Conservation (phyloP, 53 echinoderm and acorn worm genomes). For the Apostichopus leukothele region DNA sequence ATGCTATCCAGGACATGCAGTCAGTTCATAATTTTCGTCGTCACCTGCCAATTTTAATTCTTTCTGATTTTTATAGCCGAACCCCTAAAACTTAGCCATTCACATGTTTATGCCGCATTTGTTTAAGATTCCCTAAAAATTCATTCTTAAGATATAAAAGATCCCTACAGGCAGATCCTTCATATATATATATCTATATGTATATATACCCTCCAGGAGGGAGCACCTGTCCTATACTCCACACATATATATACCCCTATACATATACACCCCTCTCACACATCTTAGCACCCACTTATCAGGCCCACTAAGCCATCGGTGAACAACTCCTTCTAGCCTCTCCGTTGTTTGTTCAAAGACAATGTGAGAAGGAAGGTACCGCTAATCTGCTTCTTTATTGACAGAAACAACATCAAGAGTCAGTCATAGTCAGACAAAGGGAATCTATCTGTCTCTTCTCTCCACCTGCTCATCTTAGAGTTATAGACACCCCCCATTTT, state of each 20-base stretch:
- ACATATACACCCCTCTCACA: background rate
- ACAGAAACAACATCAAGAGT: slow-evolving; percentile 16
- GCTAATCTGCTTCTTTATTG: slow-evolving; percentile 11
- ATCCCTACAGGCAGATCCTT: background rate
- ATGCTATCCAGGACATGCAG: too few species aligned
- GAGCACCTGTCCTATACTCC: background rate
- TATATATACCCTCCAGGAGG: background rate
- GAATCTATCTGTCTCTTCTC: background rate
- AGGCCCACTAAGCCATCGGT: background rate
- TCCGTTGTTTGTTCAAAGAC: slow-evolving; percentile 33
- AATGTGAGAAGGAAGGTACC: slow-evolving; percentile 7
- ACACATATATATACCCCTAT: too few species aligned
- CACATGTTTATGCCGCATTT: too few species aligned
- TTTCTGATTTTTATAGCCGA: too few species aligned
- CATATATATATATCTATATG: background rate
- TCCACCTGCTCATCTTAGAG: slow-evolving; percentile 9
- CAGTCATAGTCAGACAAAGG: slow-evolving; percentile 2
- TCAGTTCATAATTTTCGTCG: too few species aligned
- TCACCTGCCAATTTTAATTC: too few species aligned
- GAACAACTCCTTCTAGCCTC: slow-evolving; percentile 11
- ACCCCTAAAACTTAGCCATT: too few species aligned
- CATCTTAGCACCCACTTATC: slow-evolving; percentile 39
- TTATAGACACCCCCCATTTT: too few species aligned
- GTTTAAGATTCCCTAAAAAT: too few species aligned
- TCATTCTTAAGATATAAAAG: background rate